Evolutionary conservation across 2,113 vertebrate genomes (phyloP), one percentile per base, ranked within the genome.

Genomic region (Tyrannus savana): DNA sequence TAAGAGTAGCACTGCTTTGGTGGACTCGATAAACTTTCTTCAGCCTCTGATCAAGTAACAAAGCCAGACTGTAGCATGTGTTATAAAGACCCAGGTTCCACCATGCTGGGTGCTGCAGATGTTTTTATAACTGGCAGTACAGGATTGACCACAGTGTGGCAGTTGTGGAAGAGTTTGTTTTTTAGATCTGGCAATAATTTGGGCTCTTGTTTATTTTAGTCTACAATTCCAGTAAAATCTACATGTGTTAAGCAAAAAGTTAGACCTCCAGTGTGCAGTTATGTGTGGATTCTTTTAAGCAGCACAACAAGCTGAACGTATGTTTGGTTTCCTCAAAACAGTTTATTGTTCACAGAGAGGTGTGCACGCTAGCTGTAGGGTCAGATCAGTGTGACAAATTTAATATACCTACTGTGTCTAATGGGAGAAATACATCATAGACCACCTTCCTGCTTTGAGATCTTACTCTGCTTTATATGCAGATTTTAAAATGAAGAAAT

Each of bases 111-210:
- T 37, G 9, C 31, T 62, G 46, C 19, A 39, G 9, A 44, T 27
- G 1, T 42, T 58, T 42, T 44, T 56, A 31, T 47, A 30, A 85
- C 33, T 19, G 41, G 37, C 55, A 62, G 0, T 59, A 12, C 5
- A 39, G 50, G 23, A 35, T 24, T 73, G 68, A 46, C n/a, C 58
- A 58, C 2, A 1, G 23, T 41, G 74, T 78, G 49, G 55, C 68
- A 62, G 28, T 62, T 92, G 55, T 31, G 25, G 58, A 90, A 47
- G 28, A 19, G 4, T 1, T 0, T 18, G 25, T 0, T 6, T 22
- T 89, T 67, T 35, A 44, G 10, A 46, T 62, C n/a, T 58, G 42
- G 12, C 24, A 53, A 1, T 56, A 37, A 28, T 82, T 55, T 35
- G 35, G 21, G 27, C 39, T 59, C 19, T 77, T 77, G 19, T 63